Base-by-base conservation (phyloP, 2,113 vertebrate genomes). In the Platysternon megacephalum region DNA sequence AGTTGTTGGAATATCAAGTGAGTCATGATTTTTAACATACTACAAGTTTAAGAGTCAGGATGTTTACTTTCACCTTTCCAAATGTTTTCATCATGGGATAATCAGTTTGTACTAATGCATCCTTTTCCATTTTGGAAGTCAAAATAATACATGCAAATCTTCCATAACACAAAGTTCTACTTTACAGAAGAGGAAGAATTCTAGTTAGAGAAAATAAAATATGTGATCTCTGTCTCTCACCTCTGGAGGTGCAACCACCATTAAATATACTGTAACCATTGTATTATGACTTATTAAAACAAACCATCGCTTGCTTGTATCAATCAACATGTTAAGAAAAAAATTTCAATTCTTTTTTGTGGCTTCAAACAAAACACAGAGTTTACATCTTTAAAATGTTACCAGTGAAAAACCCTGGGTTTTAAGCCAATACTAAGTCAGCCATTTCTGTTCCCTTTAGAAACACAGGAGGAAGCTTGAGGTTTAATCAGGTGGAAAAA, bases 401-500 rank as follows among this genome's bases (percentile, higher is more conserved):
- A 16, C 42, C 42, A 48, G 28, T 53, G 12, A 42, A 29, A 26
- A 49, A 49, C 24, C 84, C 88, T 92, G 91, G 95, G 84, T 94
- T 94, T 93, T 87, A 97, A 98, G 96, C 98, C 98, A 97, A 96
- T 13, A 32, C 52, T 26, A 26, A 82, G 35, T 94, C 97, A 98
- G 97, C 79, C 97, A 92, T 98, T 98, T 53, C 26, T 88, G 58
- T 97, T 98, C 97, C 97, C 97, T 97, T 95, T 93, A 95, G 95
- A 98, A 97, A 98, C 94, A 96, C 93, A 97, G 95, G 91, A 97
- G 95, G 42, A 97, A 96, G 97, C 97, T 98, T 97, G 97, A 97
- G 96, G 98, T 97, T 98, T 98, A 98, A 98, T 98, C 98, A 98
- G 98, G 98, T 98, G 98, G 98, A 98, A 97, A 95, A 91, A 98